These are phyloP conservation scores for Acipenser transmontanus DNA, from an alignment of 2,797 vertebrate species.

Conservation along the genomic window DNA sequence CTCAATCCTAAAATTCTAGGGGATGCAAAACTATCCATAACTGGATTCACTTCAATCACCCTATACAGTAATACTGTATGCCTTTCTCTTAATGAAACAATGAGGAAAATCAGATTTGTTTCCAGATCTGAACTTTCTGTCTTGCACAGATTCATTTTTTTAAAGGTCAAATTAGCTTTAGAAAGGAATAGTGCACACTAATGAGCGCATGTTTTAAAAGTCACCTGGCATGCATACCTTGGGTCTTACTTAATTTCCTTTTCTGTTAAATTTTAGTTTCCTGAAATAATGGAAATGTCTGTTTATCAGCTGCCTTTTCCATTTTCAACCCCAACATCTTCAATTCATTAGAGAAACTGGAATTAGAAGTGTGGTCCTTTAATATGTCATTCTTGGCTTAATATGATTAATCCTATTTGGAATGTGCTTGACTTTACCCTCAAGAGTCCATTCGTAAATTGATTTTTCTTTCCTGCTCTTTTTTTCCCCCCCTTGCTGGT, in stretches of 20 bases:
- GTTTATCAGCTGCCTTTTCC: slow-evolving; percentile 13
- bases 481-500: background rate
- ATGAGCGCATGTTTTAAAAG: background rate
- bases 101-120: no score
- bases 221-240: background rate
- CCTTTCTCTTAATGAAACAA: no score
- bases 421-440: slow-evolving; percentile 31
- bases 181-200: background rate
- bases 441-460: slow-evolving; percentile 29
- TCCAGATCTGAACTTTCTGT: no score
- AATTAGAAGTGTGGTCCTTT: slow-evolving; percentile 33
- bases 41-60: no score
- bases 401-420: slow-evolving; percentile 38
- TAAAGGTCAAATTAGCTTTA: slow-evolving; percentile 1
- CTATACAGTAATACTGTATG: no score
- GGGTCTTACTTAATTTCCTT: background rate
- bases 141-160: background rate
- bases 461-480: slow-evolving; percentile 19
- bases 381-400: slow-evolving; percentile 30
- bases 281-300: slow-evolving; percentile 27
- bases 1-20: no score
- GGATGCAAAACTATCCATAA: no score
- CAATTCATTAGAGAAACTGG: slow-evolving; percentile 36
- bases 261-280: background rate
- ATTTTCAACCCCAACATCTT: slow-evolving; percentile 28